Percentiles rank a stretch among this genome's conserved stretches.
phyloP scores from a whole-genome alignment of 2,888 invertebrate species.

The Chrysolina haemoptera region DNA sequence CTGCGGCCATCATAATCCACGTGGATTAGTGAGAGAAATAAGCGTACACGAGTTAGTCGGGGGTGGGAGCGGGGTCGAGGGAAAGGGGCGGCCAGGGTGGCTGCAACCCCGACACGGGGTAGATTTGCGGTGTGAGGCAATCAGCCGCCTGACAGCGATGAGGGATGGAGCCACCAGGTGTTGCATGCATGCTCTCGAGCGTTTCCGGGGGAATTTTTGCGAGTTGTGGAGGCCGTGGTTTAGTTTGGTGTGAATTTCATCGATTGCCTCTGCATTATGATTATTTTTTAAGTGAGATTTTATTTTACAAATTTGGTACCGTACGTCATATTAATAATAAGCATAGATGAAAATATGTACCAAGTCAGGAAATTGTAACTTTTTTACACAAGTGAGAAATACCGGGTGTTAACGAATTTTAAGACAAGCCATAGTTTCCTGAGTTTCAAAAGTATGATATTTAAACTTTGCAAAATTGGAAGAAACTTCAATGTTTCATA shows the following conservation, averaged over 20 bases:
- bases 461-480: too few species aligned
- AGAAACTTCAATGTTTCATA: too few species aligned
- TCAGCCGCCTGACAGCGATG: conserved; percentile 63
- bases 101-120: conserved; percentile 54
- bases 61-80: conserved; percentile 33
- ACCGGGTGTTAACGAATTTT: too few species aligned
- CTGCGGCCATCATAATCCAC: conserved; percentile 58
- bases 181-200: conserved; percentile 61
- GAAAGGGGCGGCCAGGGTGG: conserved; percentile 45
- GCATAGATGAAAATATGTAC: too few species aligned
- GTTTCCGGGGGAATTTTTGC: conserved; percentile 52
- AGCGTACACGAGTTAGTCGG: conserved; percentile 54
- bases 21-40: conserved; percentile 58
- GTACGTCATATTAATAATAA: too few species aligned
- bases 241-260: conserved; percentile 23
- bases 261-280: neutral
- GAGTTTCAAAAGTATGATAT: too few species aligned
- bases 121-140: conserved; percentile 64
- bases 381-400: too few species aligned
- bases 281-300: neutral
- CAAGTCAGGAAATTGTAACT: too few species aligned
- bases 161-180: conserved; percentile 63
- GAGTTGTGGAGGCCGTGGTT: conserved; percentile 32
- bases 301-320: too few species aligned
- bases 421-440: too few species aligned